Percentiles rank a stretch among this genome's conserved stretches.
Conservation (phyloP, 1,140 invertebrate species). For the Atta texana region DNA sequence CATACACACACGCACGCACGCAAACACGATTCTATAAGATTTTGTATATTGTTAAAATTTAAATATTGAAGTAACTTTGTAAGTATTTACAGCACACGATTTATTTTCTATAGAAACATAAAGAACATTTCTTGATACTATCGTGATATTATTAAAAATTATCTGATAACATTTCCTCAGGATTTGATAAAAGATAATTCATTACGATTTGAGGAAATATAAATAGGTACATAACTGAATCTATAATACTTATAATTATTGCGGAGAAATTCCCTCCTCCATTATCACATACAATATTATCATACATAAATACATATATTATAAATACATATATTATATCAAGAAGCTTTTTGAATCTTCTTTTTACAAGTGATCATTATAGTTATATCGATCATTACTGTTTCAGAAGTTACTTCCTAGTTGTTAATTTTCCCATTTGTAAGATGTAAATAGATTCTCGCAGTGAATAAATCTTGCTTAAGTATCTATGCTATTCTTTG, state of each 20-base stretch:
- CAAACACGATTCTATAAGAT: too few relatives aligned
- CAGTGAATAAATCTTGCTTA: constrained; percentile 34
- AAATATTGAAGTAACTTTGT: not conserved
- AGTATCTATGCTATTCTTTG: constrained; percentile 33
- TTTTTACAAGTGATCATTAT: not conserved
- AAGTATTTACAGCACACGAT: not conserved
- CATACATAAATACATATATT: not conserved
- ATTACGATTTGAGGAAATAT: not conserved
- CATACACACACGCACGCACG: too few relatives aligned
- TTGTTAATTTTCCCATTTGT: not conserved
- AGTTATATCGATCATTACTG: not conserved
- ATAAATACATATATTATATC: too few relatives aligned
- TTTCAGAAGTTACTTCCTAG: not conserved
- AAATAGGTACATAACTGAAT: not conserved
- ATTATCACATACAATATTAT: not conserved
- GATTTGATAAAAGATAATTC: not conserved
- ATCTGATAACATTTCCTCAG: not conserved
- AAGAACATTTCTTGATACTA: not conserved
- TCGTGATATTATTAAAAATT: not conserved
- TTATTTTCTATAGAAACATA: not conserved
- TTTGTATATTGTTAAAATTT: not conserved
- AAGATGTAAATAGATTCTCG: not conserved
- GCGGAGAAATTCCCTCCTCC: not conserved
- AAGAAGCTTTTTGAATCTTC: not conserved
- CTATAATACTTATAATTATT: constrained; percentile 15